Evolutionary conservation across 2,113 vertebrate genomes (phyloP).

Genomic region (Sterrhoptilus dennistouni): DNA sequence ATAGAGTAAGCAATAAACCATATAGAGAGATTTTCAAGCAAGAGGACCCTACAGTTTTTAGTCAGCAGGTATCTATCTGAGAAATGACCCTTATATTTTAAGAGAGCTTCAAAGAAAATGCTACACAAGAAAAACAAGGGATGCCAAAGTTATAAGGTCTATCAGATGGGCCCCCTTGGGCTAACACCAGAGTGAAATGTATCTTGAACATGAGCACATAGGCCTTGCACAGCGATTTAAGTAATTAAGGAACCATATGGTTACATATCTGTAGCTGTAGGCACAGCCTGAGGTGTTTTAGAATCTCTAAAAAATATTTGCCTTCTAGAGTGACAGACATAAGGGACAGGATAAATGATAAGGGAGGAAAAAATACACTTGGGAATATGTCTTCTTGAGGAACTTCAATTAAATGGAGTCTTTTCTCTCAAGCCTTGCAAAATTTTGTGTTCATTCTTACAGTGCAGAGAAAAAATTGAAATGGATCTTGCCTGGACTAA

Average conservation of each 20-base stretch:
- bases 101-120: not conserved
- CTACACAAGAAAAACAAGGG: not conserved
- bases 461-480: not conserved
- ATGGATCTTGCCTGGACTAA: not conserved
- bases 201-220: not conserved
- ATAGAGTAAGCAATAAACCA: not conserved
- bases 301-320: conserved; percentile 51
- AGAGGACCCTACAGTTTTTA: not conserved
- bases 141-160: not conserved
- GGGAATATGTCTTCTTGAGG: not conserved
- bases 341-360: not conserved
- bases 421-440: not conserved
- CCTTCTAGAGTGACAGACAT: conserved; percentile 2
- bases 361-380: not conserved
- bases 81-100: not conserved
- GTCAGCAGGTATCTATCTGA: not conserved
- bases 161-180: not conserved
- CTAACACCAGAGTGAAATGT: not conserved
- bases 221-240: not conserved
- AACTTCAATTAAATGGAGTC: not conserved
- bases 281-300: conserved; percentile 48
- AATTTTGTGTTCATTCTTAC: not conserved
- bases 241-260: conserved; percentile 52
- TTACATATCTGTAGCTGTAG: conserved; percentile 25
- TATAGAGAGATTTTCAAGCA: not conserved